Conservation (phyloP, 2,113 vertebrate species). For the Geothlypis trichas region DNA sequence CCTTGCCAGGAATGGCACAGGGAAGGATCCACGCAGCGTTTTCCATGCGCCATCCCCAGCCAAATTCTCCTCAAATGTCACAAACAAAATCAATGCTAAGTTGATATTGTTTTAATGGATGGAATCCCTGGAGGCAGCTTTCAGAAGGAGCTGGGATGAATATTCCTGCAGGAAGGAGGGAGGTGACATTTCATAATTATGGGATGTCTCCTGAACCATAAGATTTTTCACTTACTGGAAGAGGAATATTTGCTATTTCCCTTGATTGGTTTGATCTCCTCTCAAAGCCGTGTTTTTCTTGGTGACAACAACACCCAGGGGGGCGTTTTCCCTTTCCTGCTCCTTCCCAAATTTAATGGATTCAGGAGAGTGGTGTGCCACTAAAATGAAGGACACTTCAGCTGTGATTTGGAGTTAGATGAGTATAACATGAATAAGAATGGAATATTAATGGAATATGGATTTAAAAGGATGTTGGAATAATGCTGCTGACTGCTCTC, state of each 20-base stretch:
- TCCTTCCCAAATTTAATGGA: background rate
- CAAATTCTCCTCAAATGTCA: background rate
- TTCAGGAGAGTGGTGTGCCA: background rate
- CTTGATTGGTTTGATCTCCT: background rate
- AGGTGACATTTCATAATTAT: background rate
- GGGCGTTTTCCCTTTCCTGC: background rate
- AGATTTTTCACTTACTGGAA: background rate
- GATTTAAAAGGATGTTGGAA: constrained; percentile 12
- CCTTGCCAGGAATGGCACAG: rapidly evolving
- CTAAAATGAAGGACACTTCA: background rate
- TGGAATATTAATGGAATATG: constrained; percentile 24
- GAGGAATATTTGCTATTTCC: background rate
- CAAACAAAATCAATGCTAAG: background rate
- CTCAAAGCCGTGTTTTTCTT: background rate
- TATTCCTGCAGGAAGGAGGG: background rate
- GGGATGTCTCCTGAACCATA: background rate
- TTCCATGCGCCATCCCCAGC: background rate
- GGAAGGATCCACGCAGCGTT: background rate
- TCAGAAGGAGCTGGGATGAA: background rate
- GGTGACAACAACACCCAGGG: background rate
- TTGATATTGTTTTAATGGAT: background rate
- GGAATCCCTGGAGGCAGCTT: background rate
- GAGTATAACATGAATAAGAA: background rate
- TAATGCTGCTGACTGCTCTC: constrained; percentile 1
- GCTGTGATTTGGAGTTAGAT: background rate